Base-by-base conservation (phyloP, 1,140 invertebrate genomes). In the Phenacoccus solenopsis region DNA sequence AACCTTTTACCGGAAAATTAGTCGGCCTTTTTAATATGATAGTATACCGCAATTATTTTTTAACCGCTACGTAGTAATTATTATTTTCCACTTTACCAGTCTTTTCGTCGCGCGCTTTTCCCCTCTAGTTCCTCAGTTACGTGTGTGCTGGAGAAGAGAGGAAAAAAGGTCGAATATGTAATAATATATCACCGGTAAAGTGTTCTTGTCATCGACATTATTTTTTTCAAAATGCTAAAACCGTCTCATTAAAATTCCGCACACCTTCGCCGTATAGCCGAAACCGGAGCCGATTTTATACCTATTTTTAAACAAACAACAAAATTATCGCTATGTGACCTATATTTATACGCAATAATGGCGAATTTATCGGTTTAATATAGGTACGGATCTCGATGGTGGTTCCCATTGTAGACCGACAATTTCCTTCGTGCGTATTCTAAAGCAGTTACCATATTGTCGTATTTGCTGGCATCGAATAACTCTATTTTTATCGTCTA, bases 1-100 rank as follows among this genome's bases (percentile, higher is more conserved):
- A 49, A 49, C 38, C 38, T 49, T 49, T 49, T 49, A 49, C 38
- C 38, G 38, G 38, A 49, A 49, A 49, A 49, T 49, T 49, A 49
- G 38, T n/a, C 13, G 38, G 4, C 2, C 20, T 49, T 49, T 49
- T 49, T 49, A 16, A 16, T 49, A 16, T 49, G 3, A 49, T 49
- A 49, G 12, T n/a, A n/a, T n/a, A 49, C 38, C 38, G 38, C 38
- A 49, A 49, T 49, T 49, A 49, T 49, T 49, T 49, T 49, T 49
- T 16, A 49, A 49, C 38, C 38, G 38, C 38, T 49, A 49, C 16
- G n/a, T n/a, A 49, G 38, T 49, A 49, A 49, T 49, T 49, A 49
- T 49, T 49, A 49, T 49, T 49, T 49, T 49, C 38, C 38, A 49
- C 38, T 49, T 49, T 49, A 49, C 38, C 12, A 49, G 38, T 49